These are phyloP conservation scores for Neuroterus valhalla DNA, from an alignment of 1,140 invertebrate genomes.

Conservation along the genomic window DNA sequence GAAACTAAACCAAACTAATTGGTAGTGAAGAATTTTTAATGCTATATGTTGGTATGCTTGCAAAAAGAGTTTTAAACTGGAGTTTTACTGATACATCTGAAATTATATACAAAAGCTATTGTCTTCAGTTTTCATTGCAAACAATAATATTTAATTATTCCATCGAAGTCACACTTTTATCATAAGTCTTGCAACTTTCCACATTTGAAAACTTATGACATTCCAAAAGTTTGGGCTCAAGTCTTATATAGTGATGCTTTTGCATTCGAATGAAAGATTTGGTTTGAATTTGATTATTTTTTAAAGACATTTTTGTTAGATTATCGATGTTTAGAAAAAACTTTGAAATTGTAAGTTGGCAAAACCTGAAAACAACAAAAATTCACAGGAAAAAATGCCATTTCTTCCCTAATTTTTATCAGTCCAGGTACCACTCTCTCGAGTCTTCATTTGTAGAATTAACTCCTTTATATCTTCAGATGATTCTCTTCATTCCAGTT, in stretches of 20 bases:
- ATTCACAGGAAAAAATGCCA: too few relatives aligned
- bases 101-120: constrained; percentile 17
- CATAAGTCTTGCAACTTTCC: constrained; percentile 1
- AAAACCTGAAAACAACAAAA: too few relatives aligned
- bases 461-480: too few relatives aligned
- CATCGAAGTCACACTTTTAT: background rate
- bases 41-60: background rate
- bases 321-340: too few relatives aligned
- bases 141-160: constrained; percentile 9
- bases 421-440: too few relatives aligned
- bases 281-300: too few relatives aligned
- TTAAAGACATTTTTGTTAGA: too few relatives aligned
- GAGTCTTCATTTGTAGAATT: too few relatives aligned
- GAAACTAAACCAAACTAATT: constrained; percentile 8
- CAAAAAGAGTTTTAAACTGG: constrained; percentile 17
- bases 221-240: background rate
- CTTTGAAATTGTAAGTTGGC: too few relatives aligned
- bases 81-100: background rate
- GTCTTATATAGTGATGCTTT: background rate
- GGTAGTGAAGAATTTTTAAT: background rate
- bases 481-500: too few relatives aligned
- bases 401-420: too few relatives aligned
- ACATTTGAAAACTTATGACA: background rate
- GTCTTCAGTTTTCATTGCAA: constrained; percentile 17
- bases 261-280: background rate